Conservation (phyloP, 2,888 invertebrate species). For the Cremastobaeus sp. region DNA sequence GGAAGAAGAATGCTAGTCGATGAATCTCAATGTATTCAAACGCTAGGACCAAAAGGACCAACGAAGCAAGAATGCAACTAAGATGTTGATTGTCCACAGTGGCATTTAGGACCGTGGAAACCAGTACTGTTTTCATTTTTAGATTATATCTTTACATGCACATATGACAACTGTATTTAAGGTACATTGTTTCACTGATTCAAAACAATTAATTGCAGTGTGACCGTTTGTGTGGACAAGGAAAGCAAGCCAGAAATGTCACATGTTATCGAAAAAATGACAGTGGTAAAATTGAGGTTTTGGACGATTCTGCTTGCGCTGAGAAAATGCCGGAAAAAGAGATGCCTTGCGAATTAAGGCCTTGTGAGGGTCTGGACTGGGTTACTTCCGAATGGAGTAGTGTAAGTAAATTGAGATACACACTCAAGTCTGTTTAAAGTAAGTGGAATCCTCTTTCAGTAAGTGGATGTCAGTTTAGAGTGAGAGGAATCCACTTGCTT, state of each 20-base stretch:
- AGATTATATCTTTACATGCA: background rate
- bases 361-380: slow-evolving; percentile 96
- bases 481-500: no score
- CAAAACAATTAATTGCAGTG: slow-evolving; percentile 81
- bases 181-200: background rate
- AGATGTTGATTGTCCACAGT: slow-evolving; percentile 88
- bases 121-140: slow-evolving; percentile 80
- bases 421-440: no score
- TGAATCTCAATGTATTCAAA: slow-evolving; percentile 85
- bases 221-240: slow-evolving; percentile 93
- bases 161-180: background rate
- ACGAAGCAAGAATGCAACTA: slow-evolving; percentile 86
- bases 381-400: slow-evolving; percentile 91
- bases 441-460: no score
- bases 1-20: slow-evolving; percentile 86
- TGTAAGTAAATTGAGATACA: slow-evolving; percentile 85
- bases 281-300: slow-evolving; percentile 83
- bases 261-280: slow-evolving; percentile 85
- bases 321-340: slow-evolving; percentile 86
- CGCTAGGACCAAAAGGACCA: slow-evolving; percentile 84
- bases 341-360: slow-evolving; percentile 86
- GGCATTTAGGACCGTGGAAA: slow-evolving; percentile 94
- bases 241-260: slow-evolving; percentile 88
- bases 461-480: no score
- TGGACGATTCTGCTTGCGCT: slow-evolving; percentile 83